Evolutionary conservation across 2,113 vertebrate genomes (phyloP).

Genomic region (Enhydra lutris): DNA sequence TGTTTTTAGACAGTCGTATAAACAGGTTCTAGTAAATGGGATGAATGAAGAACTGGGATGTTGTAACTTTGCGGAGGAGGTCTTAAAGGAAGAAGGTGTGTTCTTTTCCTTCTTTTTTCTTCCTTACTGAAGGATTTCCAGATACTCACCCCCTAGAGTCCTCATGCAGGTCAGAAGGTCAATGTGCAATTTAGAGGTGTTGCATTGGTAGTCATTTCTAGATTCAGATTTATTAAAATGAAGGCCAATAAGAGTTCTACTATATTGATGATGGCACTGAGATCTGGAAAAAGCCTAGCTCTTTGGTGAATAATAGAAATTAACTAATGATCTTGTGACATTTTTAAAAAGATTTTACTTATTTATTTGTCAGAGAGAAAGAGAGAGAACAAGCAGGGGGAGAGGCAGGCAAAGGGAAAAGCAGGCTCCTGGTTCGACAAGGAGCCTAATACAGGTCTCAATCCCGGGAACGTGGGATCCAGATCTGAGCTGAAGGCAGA

Average conservation of each 20-base stretch:
- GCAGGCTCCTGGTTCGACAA: fast-evolving
- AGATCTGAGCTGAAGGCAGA: background rate
- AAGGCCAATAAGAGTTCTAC: background rate
- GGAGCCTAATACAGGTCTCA: background rate
- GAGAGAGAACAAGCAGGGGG: background rate
- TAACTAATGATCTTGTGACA: background rate
- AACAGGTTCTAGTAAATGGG: background rate
- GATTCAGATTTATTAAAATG: too few species aligned
- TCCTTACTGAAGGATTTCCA: background rate
- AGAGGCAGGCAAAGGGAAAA: background rate
- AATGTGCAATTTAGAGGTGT: fast-evolving
- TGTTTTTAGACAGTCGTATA: background rate
- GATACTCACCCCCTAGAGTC: background rate
- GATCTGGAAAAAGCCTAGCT: background rate
- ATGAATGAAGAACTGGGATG: background rate
- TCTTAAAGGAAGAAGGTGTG: background rate
- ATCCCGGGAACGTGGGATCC: background rate
- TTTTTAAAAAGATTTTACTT: background rate
- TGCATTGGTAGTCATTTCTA: background rate
- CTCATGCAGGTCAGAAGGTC: background rate
- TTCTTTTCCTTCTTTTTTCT: background rate
- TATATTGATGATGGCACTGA: background rate
- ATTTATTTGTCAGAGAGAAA: background rate
- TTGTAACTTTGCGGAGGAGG: background rate
- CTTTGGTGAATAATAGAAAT: background rate